Evolutionary conservation across 2,797 vertebrate genomes (phyloP), one percentile per base, ranked within the genome.

Genomic region (Mycteria americana): DNA sequence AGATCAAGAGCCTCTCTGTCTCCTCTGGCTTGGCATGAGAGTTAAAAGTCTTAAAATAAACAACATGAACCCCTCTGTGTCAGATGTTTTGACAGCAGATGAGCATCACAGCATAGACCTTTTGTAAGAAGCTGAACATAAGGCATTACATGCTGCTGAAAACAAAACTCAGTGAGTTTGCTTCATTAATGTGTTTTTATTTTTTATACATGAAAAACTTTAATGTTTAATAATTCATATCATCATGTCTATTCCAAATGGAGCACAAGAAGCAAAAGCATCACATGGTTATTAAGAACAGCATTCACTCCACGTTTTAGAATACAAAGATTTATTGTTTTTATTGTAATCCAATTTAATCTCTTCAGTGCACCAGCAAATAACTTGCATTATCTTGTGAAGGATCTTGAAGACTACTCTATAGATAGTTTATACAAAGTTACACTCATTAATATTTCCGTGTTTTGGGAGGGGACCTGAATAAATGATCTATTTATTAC

Each of bases 341-440:
- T 78, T 69, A 86, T 78, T 85, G 39, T 74, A 93, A 94, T 85
- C 77, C 50, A 80, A 45, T 88, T 78, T 88, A 88, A 94, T 85
- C 73, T 92, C 93, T 86, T 88, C 69, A 93, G 82, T 67, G 74
- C 67, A 86, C 53, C 75, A 91, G 82, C 84, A 93, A 97, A 96
- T 92, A 94, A 56, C 77, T 72, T 60, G 60, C 88, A 85, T 62
- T 62, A 77, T 74, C 85, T 88, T 57, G 14, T 48, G 64, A 96
- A 77, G 37, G 31, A 72, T 51, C 75, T 86, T 35, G 17, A 86
- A 81, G 67, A 74, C 76, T 76, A 45, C 27, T 48, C 56, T 79
- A 88, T 51, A 79, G 82, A 79, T 64, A 70, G n/a, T n/a, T 78
- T 37, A 65, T 39, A n/a, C 23, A 88, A 23, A 51, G 54, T 62